A percentile compares a stretch with the other conserved stretches of the same genome.
Evolutionary conservation across 2,888 invertebrate species (phyloP).

Genomic region (Morpho achilles): DNA sequence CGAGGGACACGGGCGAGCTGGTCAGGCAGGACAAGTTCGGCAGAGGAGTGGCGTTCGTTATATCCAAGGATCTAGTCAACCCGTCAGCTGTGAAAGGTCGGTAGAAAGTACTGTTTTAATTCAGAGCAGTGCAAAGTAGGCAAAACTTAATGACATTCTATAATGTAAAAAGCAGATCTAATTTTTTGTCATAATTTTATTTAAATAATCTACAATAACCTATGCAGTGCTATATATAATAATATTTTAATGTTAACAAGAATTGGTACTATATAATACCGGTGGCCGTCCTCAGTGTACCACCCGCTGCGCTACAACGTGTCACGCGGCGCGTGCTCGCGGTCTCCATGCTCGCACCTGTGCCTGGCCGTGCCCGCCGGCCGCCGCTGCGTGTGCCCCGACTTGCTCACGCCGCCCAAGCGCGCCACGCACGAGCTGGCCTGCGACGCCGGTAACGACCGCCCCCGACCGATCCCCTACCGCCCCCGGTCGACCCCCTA

Average conservation of each 20-base stretch:
- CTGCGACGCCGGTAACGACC: conserved; percentile 86
- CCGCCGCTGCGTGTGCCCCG: conserved; percentile 95
- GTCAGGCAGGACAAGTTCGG: conserved; percentile 98
- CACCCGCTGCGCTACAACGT: conserved; percentile 91
- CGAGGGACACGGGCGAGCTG: conserved; percentile 91
- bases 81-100: conserved; percentile 91
- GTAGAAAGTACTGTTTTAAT: background rate
- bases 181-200: too few species aligned
- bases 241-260: too few species aligned
- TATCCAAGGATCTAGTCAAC: conserved; percentile 90
- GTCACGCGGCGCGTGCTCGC: conserved; percentile 81
- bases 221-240: too few species aligned
- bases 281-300: conserved; percentile 78
- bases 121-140: too few species aligned
- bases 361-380: conserved; percentile 95
- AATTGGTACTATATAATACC: too few species aligned
- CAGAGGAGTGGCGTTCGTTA: conserved; percentile 90
- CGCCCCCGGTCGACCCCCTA: too few species aligned
- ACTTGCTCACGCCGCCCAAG: conserved; percentile 76
- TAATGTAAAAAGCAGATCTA: too few species aligned
- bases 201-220: too few species aligned
- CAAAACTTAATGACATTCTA: too few species aligned
- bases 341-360: conserved; percentile 91
- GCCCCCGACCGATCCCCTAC: too few species aligned
- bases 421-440: conserved; percentile 81